Evolutionary conservation across 1,140 invertebrate genomes (phyloP).

Genomic region (Ooceraea biroi): DNA sequence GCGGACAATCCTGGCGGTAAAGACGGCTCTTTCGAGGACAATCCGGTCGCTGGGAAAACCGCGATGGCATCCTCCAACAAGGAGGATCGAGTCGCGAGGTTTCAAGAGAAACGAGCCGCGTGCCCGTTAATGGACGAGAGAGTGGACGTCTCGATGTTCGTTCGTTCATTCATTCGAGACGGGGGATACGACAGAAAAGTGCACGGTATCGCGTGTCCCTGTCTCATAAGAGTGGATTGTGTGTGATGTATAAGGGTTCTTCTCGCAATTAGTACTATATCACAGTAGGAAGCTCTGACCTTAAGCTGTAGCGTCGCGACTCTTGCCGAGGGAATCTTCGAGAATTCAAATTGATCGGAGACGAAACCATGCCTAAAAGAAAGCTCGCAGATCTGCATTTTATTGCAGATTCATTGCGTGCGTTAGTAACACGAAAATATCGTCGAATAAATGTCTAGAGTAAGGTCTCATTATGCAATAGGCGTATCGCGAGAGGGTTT

Average conservation of each 20-base stretch:
- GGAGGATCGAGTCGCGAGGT: constrained; percentile 32
- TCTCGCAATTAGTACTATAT: constrained; percentile 15
- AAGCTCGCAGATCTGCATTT: no score
- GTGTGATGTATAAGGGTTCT: not conserved
- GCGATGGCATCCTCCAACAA: constrained; percentile 1
- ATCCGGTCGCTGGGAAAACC: constrained; percentile 27
- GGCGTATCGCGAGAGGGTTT: not conserved
- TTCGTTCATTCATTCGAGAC: constrained; percentile 35
- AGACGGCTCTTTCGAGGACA: constrained; percentile 21
- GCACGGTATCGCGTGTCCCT: constrained; percentile 24
- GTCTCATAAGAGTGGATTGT: not conserved
- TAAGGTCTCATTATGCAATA: not conserved
- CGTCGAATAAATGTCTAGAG: not conserved
- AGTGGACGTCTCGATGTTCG: constrained; percentile 31
- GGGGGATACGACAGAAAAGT: constrained; percentile 38
- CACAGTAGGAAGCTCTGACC: not conserved
- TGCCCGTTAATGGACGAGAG: constrained; percentile 29
- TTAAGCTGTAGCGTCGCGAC: no score
- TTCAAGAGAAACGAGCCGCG: constrained; percentile 27
- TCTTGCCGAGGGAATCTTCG: no score
- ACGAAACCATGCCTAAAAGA: no score
- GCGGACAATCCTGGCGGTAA: constrained; percentile 25
- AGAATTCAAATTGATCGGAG: no score
- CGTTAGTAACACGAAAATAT: not conserved
- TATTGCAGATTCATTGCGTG: not conserved